These are phyloP conservation scores for Parnassius glacialis DNA, from an alignment of 2,888 invertebrate genomes.

Conservation along the genomic window DNA sequence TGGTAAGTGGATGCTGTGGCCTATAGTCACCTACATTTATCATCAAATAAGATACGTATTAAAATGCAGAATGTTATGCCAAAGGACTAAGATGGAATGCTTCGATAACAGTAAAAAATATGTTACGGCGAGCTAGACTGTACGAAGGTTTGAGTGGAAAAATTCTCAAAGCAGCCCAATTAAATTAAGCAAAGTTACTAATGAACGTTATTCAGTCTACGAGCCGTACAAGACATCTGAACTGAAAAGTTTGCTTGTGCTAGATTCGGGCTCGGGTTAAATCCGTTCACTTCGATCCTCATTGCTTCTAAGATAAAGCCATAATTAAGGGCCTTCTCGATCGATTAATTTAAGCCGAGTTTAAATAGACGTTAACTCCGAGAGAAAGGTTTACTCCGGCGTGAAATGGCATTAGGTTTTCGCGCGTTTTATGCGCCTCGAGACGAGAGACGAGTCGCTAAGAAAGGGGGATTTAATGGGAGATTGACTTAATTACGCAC, in stretches of 20 bases:
- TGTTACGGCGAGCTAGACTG: too few species aligned
- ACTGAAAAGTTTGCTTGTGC: conserved; percentile 37
- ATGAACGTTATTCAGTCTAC: conserved; percentile 14
- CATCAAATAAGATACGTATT: too few species aligned
- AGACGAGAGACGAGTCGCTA: conserved; percentile 69
- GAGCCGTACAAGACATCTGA: conserved; percentile 35
- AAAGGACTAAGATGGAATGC: too few species aligned
- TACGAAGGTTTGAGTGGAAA: too few species aligned
- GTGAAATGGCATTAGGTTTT: conserved; percentile 81
- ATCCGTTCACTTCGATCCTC: conserved; percentile 67
- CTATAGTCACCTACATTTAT: too few species aligned
- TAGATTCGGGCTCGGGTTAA: conserved; percentile 61
- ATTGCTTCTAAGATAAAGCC: conserved; percentile 73
- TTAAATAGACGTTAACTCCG: conserved; percentile 79
- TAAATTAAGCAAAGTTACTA: conserved; percentile 19
- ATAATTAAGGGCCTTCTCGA: conserved; percentile 80
- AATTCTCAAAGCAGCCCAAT: not conserved
- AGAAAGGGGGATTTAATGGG: conserved; percentile 76
- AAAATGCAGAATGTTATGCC: too few species aligned
- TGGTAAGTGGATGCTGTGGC: too few species aligned
- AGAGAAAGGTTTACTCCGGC: conserved; percentile 80
- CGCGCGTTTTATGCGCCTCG: conserved; percentile 70
- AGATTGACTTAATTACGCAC: conserved; percentile 76
- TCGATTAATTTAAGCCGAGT: conserved; percentile 80
- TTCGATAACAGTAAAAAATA: too few species aligned